Evolutionary conservation across 2,113 vertebrate genomes (phyloP).

Genomic region (Hemibagrus wyckioides): DNA sequence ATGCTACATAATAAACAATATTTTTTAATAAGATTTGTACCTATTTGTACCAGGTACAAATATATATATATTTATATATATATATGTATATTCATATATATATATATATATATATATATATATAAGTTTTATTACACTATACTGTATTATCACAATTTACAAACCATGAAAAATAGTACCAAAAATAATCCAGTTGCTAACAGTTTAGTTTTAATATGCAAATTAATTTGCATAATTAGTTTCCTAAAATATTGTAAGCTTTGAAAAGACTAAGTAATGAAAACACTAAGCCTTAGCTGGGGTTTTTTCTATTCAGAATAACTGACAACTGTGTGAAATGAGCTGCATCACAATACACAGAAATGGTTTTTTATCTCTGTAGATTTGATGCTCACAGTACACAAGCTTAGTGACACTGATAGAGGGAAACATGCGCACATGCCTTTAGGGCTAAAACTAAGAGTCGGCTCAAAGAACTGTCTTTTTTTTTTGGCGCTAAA

Average conservation of each 20-base stretch:
- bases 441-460: slow-evolving; percentile 2
- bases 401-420: neutral
- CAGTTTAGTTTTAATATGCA: neutral
- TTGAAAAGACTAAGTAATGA: neutral
- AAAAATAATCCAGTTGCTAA: neutral
- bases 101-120: too few relatives aligned
- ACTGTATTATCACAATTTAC: neutral
- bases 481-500: neutral
- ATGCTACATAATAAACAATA: too few relatives aligned
- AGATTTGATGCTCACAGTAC: neutral
- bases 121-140: neutral
- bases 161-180: neutral
- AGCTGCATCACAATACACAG: slow-evolving; percentile 6
- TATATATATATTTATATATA: too few relatives aligned
- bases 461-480: neutral
- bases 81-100: too few relatives aligned
- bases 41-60: too few relatives aligned
- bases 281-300: neutral
- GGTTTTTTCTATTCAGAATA: neutral
- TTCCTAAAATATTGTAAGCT: neutral
- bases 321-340: neutral
- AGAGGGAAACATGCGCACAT: neutral
- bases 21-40: too few relatives aligned
- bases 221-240: neutral
- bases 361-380: neutral